Evolutionary conservation across 2,888 invertebrate genomes (phyloP), one percentile per base, ranked within the genome.

Genomic region (Sycophila texana): DNA sequence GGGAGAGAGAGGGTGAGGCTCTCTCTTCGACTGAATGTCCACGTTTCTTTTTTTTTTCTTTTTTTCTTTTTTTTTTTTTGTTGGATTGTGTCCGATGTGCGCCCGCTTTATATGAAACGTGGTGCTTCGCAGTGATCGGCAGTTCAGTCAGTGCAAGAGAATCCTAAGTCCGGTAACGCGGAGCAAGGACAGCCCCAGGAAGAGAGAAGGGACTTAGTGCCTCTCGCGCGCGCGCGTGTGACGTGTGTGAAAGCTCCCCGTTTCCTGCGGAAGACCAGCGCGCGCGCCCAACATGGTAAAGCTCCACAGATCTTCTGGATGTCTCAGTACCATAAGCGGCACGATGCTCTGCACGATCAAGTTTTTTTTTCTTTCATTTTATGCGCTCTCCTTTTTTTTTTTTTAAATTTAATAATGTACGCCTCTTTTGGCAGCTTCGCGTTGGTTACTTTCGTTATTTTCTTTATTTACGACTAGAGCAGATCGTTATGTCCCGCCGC

Each of bases 81-180:
- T n/a, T 1, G 26, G 18, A 7, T 12, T 51, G 49, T 14, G 20
- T 30, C 22, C 53, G 30, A 39, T 51, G 20, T 7, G 61, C 51
- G 30, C 57, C 73, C 77, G 73, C 78, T n/a, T n/a, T n/a, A n/a
- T n/a, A 82, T 84, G 10, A 85, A 85, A 81, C 83, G 82, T 86
- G 85, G 88, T 88, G 86, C 84, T 88, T 87, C 85, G 82, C 85
- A 86, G 87, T 87, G 87, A 86, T 86, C 86, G 85, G 30, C 85
- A 87, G 86, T 83, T 26, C 83, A 84, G 84, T 86, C 80, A 68
- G 78, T 70, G 60, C 77, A 74, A 74, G 71, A 74, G 73, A 83
- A 20, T 16, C 26, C 82, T 85, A 83, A 82, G 79, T 80, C 81
- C 74, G 79, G 81, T 79, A 80, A 82, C 39, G 74, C 81, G 80